phyloP scores from a whole-genome alignment of 1,140 invertebrate species.

The Cecropterus lyciades region DNA sequence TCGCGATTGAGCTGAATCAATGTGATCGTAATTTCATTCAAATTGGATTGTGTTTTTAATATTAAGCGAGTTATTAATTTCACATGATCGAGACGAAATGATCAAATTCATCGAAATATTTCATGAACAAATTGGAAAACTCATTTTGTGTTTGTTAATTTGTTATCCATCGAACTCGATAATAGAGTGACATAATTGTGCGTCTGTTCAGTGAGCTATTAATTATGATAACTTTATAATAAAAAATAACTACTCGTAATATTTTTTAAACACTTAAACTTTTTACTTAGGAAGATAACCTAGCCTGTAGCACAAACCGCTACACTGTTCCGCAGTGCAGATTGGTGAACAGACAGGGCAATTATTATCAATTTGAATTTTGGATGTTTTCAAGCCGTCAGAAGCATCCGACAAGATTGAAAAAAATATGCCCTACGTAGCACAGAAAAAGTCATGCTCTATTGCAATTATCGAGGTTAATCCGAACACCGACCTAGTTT shows the following conservation, averaged over 20 bases:
- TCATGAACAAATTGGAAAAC: not conserved
- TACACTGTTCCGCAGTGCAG: not conserved
- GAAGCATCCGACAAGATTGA: too few species aligned
- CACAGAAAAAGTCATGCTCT: too few species aligned
- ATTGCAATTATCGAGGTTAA: too few species aligned
- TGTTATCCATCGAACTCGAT: not conserved
- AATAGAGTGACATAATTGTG: not conserved
- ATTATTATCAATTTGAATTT: not conserved
- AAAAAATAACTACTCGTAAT: too few species aligned
- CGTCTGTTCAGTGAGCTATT: not conserved
- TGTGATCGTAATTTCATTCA: not conserved
- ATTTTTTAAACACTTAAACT: too few species aligned
- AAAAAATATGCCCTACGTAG: too few species aligned
- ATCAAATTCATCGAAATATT: not conserved
- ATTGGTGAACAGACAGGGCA: not conserved
- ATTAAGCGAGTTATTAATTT: conserved; percentile 1
- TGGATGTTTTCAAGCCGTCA: not conserved
- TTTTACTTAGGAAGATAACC: too few species aligned
- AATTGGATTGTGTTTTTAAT: conserved; percentile 1
- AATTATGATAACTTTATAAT: not conserved
- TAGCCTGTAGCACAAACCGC: not conserved
- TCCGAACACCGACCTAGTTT: too few species aligned
- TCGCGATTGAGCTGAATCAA: not conserved
- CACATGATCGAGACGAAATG: not conserved
- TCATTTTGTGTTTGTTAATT: not conserved